These are phyloP conservation scores for Balaeniceps rex DNA, from an alignment of 2,113 vertebrate species.

Conservation along the genomic window DNA sequence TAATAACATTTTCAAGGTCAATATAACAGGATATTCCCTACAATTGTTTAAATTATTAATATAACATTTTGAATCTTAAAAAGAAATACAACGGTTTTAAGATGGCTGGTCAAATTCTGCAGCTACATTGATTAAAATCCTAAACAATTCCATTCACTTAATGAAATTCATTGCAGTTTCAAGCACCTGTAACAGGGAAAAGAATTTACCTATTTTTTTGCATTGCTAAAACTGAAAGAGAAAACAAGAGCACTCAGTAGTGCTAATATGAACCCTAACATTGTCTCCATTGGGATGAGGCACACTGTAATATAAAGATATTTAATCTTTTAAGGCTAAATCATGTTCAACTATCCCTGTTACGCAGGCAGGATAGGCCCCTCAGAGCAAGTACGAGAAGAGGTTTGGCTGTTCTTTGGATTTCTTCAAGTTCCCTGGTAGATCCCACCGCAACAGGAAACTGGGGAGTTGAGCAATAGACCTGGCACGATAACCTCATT, in stretches of 20 bases:
- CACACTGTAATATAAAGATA: neutral
- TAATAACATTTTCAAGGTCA: neutral
- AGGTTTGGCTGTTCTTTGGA: neutral
- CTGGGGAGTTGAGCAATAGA: neutral
- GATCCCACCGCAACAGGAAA: neutral
- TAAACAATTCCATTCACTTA: neutral
- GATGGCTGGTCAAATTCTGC: neutral
- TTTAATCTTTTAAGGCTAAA: neutral
- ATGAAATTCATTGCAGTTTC: neutral
- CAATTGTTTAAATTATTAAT: neutral
- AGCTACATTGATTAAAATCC: neutral
- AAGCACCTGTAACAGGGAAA: neutral
- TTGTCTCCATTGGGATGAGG: neutral
- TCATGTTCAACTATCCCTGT: neutral
- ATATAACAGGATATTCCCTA: neutral
- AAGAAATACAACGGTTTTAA: neutral
- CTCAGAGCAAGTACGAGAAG: neutral
- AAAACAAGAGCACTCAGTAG: neutral
- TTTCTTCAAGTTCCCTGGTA: neutral
- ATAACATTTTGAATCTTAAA: neutral
- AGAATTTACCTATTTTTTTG: neutral
- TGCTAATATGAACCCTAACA: neutral
- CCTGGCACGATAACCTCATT: neutral
- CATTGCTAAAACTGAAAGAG: neutral
- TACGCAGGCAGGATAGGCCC: neutral